Conservation (phyloP, 2,797 vertebrate species). For the Podarcis lilfordi region DNA sequence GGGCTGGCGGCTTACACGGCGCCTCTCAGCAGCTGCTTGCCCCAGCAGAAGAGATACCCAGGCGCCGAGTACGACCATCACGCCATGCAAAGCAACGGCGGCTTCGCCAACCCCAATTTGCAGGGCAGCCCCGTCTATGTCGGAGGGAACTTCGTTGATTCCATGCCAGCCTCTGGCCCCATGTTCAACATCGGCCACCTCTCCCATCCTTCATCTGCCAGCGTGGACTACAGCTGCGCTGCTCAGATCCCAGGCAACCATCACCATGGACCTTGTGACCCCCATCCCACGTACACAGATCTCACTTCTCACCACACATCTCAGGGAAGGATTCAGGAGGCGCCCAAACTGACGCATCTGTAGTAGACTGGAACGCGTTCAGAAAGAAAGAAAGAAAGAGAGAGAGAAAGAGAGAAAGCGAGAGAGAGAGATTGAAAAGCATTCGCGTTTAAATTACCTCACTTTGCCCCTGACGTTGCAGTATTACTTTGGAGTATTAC, state of each 20-base stretch:
- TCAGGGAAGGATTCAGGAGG: conserved; percentile 99
- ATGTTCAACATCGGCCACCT: conserved; percentile 99
- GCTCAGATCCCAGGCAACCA: conserved; percentile 99
- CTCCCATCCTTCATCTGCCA: conserved; percentile 97
- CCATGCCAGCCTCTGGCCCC: conserved; percentile 97
- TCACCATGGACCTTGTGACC: conserved; percentile 99
- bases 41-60: conserved; percentile 97
- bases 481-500: conserved; percentile 75
- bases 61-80: conserved; percentile 96
- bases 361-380: conserved; percentile 79
- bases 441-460: conserved; percentile 95
- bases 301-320: conserved; percentile 97
- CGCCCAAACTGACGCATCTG: conserved; percentile 99
- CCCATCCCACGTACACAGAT: conserved; percentile 99
- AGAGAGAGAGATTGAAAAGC: conserved; percentile 54
- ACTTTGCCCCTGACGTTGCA: conserved; percentile 79
- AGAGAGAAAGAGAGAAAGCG: conserved; percentile 3
- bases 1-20: conserved; percentile 98
- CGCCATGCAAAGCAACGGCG: conserved; percentile 91
- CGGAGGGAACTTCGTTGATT: conserved; percentile 99
- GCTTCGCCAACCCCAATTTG: conserved; percentile 93
- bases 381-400: conserved; percentile 56
- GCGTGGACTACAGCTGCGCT: conserved; percentile 99
- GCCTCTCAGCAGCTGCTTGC: conserved; percentile 94
- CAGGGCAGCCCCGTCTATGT: conserved; percentile 99